These are phyloP conservation scores for Drosophila ohnishii DNA, from an alignment of 1,140 invertebrate genomes.

Conservation along the genomic window DNA sequence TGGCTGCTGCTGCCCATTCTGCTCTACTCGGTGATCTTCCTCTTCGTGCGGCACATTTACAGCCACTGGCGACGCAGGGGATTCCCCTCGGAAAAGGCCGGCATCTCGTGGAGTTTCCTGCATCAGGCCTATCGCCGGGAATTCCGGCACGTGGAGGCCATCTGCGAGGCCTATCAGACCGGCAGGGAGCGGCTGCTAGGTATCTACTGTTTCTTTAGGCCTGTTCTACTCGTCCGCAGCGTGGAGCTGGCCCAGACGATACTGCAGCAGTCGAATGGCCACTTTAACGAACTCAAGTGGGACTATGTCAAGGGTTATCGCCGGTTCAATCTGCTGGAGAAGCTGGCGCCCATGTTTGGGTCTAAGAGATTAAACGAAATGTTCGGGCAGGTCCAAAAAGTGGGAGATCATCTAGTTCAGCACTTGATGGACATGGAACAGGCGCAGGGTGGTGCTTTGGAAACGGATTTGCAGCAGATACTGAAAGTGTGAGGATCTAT, in stretches of 20 bases:
- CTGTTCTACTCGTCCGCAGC: slow-evolving; percentile 67
- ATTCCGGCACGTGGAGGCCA: slow-evolving; percentile 72
- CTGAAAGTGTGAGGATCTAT: slow-evolving; percentile 59
- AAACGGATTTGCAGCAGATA: slow-evolving; percentile 69
- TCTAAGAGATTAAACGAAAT: slow-evolving; percentile 46
- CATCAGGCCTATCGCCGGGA: slow-evolving; percentile 65
- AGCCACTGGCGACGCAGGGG: slow-evolving; percentile 75
- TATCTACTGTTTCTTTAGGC: slow-evolving; percentile 76
- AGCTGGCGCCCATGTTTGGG: slow-evolving; percentile 64
- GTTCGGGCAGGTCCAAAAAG: slow-evolving; percentile 62
- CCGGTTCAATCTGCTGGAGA: slow-evolving; percentile 72
- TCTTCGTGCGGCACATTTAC: slow-evolving; percentile 72
- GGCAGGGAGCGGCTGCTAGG: slow-evolving; percentile 61
- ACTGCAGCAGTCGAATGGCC: slow-evolving; percentile 58
- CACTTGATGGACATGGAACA: slow-evolving; percentile 39
- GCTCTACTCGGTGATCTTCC: slow-evolving; percentile 64
- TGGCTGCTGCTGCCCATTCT: slow-evolving; percentile 78
- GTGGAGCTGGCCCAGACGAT: slow-evolving; percentile 62
- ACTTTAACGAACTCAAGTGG: slow-evolving; percentile 71
- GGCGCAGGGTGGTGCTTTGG: background rate
- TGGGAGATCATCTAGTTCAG: slow-evolving; percentile 55
- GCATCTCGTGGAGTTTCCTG: slow-evolving; percentile 60
- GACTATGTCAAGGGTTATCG: slow-evolving; percentile 67
- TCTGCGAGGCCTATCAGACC: slow-evolving; percentile 63
- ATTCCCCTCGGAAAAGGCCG: slow-evolving; percentile 64